Percentiles rank a stretch among this genome's conserved stretches.
Evolutionary conservation across 2,888 invertebrate genomes (phyloP).

Genomic region (Drosophila maculinotata): DNA sequence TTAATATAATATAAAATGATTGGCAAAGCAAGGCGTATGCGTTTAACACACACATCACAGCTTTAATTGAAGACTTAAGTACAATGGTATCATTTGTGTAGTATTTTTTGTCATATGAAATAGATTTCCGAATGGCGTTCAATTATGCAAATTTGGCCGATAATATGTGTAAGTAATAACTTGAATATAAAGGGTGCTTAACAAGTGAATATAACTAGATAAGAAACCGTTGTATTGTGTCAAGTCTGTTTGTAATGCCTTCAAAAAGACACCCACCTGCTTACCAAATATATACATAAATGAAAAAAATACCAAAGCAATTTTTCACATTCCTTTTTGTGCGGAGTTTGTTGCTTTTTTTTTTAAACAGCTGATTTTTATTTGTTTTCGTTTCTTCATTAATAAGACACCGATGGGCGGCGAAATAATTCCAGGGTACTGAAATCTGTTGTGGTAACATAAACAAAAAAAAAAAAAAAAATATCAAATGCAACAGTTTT

Average conservation of each 20-base stretch:
- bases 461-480: no score
- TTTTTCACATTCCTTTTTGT: conserved; percentile 42
- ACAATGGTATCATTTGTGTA: conserved; percentile 43
- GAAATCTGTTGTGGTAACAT: no score
- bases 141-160: conserved; percentile 76
- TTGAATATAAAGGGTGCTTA: neutral
- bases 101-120: conserved; percentile 21
- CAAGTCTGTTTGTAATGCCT: neutral
- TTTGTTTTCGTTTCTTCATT: conserved; percentile 39
- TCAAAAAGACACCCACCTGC: conserved; percentile 7
- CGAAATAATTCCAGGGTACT: no score
- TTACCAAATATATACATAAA: conserved; percentile 2
- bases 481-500: no score
- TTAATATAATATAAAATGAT: conserved; percentile 36
- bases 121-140: conserved; percentile 69
- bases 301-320: conserved; percentile 41
- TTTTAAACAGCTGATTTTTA: conserved; percentile 50
- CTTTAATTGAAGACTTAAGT: conserved; percentile 15
- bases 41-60: conserved; percentile 1
- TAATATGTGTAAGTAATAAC: conserved; percentile 78
- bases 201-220: neutral
- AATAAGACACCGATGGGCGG: no score
- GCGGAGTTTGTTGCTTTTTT: conserved; percentile 42
- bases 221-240: neutral
- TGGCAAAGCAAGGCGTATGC: conserved; percentile 11